Conservation (phyloP, 2,797 vertebrate genomes). For the Chaetophractus vellerosus region DNA sequence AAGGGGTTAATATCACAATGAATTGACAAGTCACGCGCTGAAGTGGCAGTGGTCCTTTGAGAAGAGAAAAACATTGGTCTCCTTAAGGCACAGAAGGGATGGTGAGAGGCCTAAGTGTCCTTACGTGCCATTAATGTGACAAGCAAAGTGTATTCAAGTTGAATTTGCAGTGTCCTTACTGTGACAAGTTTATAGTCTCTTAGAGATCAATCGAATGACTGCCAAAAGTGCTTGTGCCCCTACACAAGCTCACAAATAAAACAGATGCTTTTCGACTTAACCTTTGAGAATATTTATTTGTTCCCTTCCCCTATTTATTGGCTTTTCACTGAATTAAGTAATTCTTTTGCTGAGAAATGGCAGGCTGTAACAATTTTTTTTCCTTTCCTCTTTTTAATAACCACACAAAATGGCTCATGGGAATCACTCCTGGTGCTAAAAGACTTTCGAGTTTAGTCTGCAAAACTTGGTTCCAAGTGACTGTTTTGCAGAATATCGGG, state of each 20-base stretch:
- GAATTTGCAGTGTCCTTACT: slow-evolving; percentile 69
- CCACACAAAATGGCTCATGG: background rate
- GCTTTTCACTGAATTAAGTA: slow-evolving; percentile 34
- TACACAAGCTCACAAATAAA: slow-evolving; percentile 45
- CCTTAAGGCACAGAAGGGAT: slow-evolving; percentile 23
- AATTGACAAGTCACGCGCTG: background rate
- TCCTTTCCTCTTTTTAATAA: background rate
- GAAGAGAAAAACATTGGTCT: slow-evolving; percentile 59
- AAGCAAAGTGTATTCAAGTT: slow-evolving; percentile 55
- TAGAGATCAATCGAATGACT: slow-evolving; percentile 50
- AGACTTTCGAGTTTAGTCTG: background rate
- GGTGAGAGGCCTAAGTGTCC: slow-evolving; percentile 30
- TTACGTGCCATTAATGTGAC: slow-evolving; percentile 55
- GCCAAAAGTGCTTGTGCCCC: background rate
- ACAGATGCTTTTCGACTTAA: slow-evolving; percentile 43
- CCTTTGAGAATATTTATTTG: slow-evolving; percentile 51
- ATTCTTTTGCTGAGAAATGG: slow-evolving; percentile 27
- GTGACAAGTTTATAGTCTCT: slow-evolving; percentile 63
- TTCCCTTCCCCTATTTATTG: slow-evolving; percentile 49
- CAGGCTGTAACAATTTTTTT: background rate
- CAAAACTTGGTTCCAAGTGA: background rate
- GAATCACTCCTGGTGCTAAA: background rate
- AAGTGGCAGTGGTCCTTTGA: slow-evolving; percentile 40
- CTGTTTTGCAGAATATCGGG: background rate
- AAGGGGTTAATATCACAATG: slow-evolving; percentile 68